Percentiles rank a stretch among this genome's conserved stretches.
Conservation (phyloP, 2,888 invertebrate species). For the Lordiphosa andalusiaca region DNA sequence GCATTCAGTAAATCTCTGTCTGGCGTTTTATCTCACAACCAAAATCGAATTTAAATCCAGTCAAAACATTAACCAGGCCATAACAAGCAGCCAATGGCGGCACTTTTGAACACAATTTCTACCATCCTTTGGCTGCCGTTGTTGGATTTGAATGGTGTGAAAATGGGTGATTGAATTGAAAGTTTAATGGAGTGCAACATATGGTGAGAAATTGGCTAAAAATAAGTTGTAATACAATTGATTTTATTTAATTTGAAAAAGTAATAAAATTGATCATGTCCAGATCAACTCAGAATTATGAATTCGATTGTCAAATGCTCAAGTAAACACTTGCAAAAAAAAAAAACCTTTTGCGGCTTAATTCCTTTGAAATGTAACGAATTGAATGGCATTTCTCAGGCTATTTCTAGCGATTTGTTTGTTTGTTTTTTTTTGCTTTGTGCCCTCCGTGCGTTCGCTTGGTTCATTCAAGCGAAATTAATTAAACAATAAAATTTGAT, state of each 20-base stretch:
- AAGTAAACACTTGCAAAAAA: slow-evolving; percentile 28
- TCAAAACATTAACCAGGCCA: slow-evolving; percentile 53
- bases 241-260: too few species aligned
- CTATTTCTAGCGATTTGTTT: slow-evolving; percentile 67
- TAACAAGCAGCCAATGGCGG: slow-evolving; percentile 21
- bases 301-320: slow-evolving; percentile 29
- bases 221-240: slow-evolving; percentile 11
- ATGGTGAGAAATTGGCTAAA: slow-evolving; percentile 7
- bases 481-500: slow-evolving; percentile 75
- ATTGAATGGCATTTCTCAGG: slow-evolving; percentile 54
- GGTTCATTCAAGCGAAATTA: slow-evolving; percentile 70
- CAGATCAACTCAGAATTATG: too few species aligned
- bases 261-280: too few species aligned
- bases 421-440: slow-evolving; percentile 43
- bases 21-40: slow-evolving; percentile 61
- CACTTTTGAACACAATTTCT: slow-evolving; percentile 19
- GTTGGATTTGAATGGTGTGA: slow-evolving; percentile 49
- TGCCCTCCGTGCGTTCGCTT: slow-evolving; percentile 16
- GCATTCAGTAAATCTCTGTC: slow-evolving; percentile 29
- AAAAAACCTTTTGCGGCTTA: slow-evolving; percentile 42
- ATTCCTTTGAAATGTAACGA: slow-evolving; percentile 54
- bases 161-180: slow-evolving; percentile 30
- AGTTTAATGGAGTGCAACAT: slow-evolving; percentile 4
- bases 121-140: slow-evolving; percentile 38
- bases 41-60: slow-evolving; percentile 71